Percentiles rank a stretch among this genome's conserved stretches.
These are phyloP conservation scores for Collichthys lucidus DNA, from an alignment of 2,113 vertebrate species.

Conservation along the genomic window DNA sequence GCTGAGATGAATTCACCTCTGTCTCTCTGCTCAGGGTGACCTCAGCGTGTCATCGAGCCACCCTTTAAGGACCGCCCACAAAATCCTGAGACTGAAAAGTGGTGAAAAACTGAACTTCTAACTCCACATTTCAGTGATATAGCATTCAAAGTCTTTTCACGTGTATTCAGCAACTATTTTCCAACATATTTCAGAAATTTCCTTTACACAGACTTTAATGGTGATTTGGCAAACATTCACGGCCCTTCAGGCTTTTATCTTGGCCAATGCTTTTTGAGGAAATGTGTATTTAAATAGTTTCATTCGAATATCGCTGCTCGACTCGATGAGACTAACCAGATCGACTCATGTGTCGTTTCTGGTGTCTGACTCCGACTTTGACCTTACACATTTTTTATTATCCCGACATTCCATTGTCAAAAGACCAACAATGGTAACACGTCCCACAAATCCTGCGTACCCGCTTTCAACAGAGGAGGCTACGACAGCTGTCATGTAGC, in stretches of 20 bases:
- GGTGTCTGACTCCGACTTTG: neutral
- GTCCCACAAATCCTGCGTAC: conserved; percentile 8
- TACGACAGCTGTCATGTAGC: conserved; percentile 45
- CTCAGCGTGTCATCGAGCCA: too few species aligned
- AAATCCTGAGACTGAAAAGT: too few species aligned
- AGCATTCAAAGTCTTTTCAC: too few species aligned
- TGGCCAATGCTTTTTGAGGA: neutral
- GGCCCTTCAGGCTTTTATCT: neutral
- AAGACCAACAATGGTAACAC: neutral
- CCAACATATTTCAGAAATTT: too few species aligned
- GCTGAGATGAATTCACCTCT: too few species aligned
- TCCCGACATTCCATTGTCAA: neutral
- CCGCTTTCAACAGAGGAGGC: conserved; percentile 32
- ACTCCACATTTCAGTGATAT: too few species aligned
- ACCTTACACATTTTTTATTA: neutral
- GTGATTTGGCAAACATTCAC: too few species aligned
- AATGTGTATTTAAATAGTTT: neutral
- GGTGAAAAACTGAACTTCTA: too few species aligned
- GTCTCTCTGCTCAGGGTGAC: too few species aligned
- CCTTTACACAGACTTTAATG: too few species aligned
- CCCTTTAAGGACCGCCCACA: too few species aligned
- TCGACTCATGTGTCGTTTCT: neutral
- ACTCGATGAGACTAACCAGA: neutral
- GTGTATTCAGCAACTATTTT: too few species aligned
- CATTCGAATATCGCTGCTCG: neutral